Base-by-base conservation (phyloP, 2,113 vertebrate species). In the Nothobranchius kuhntae region DNA sequence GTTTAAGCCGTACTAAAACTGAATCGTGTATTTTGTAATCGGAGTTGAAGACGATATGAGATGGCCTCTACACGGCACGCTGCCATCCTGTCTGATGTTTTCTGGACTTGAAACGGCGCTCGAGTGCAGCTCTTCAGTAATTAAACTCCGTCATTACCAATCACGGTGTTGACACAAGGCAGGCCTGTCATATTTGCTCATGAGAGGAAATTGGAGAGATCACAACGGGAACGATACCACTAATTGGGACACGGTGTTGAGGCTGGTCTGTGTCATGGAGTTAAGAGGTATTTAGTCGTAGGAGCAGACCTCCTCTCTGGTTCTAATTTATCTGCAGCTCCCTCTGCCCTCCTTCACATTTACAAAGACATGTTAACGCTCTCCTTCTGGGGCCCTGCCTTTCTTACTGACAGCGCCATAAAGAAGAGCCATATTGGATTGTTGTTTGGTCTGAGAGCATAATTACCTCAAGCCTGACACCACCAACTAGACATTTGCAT, bases 351-450 rank as follows among this genome's bases (percentile, higher is more conserved):
- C 44, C 35, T 17, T 69, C 65, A 53, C 10, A 30, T 70, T 56
- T 53, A 67, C 56, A 68, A 45, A 65, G 65, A 57, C 71, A 62
- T 14, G 26, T 30, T 52, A 26, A 38, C 21, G 2, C 30, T 30
- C 30, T 30, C 30, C 30, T 30, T 30, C 30, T 30, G 30, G 4
- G 30, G 30, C 30, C 30, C 30, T 4, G 4, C 30, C 30, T 52
- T 64, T 26, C 11, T 24, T 14, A 13, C 65, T 61, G 14, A 76
- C 62, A 75, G 65, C 62, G 46, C 61, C 4, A 59, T 53, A 57
- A 9, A 13, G 64, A 77, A 35, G 73, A 78, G 78, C 71, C 74
- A 67, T 84, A 83, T 73, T 81, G 82, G 68, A 80, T 86, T 80
- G 76, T 73, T 67, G 73, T 76, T 66, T 57, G 64, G 77, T 69